Conservation (phyloP, 2,888 invertebrate species). For the Ichneumoninae sp. region DNA sequence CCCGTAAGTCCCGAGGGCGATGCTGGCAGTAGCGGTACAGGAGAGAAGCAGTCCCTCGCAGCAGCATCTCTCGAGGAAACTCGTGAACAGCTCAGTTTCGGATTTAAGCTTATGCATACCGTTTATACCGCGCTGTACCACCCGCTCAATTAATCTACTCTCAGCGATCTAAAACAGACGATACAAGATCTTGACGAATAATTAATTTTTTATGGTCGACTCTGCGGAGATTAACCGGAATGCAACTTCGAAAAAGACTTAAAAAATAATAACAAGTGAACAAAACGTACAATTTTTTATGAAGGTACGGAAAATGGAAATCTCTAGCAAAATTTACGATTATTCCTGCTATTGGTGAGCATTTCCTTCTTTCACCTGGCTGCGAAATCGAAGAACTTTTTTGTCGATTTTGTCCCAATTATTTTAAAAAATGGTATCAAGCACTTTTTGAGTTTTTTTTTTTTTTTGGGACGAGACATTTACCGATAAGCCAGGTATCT, state of each 20-base stretch:
- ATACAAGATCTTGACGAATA: background rate
- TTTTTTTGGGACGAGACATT: background rate
- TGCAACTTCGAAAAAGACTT: background rate
- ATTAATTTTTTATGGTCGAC: background rate
- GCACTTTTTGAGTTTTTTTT: background rate
- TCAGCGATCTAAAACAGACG: background rate
- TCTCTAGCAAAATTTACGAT: background rate
- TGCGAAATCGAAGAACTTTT: background rate
- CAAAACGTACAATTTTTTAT: background rate
- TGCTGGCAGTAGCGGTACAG: constrained; percentile 39
- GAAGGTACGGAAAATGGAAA: background rate
- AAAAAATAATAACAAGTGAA: background rate
- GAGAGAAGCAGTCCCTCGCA: constrained; percentile 39
- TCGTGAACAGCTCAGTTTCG: constrained; percentile 44
- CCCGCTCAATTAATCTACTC: constrained; percentile 1
- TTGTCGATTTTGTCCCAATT: background rate
- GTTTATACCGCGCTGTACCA: constrained; percentile 22
- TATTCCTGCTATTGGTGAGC: background rate
- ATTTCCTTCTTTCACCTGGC: too few species aligned
- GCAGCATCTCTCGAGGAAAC: constrained; percentile 30
- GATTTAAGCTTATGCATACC: constrained; percentile 53
- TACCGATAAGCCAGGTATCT: constrained; percentile 27
- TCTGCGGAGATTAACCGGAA: background rate
- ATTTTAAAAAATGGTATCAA: background rate
- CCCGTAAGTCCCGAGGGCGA: constrained; percentile 67